phyloP scores from a whole-genome alignment of 2,113 vertebrate genomes.

The Lanius ludovicianus region DNA sequence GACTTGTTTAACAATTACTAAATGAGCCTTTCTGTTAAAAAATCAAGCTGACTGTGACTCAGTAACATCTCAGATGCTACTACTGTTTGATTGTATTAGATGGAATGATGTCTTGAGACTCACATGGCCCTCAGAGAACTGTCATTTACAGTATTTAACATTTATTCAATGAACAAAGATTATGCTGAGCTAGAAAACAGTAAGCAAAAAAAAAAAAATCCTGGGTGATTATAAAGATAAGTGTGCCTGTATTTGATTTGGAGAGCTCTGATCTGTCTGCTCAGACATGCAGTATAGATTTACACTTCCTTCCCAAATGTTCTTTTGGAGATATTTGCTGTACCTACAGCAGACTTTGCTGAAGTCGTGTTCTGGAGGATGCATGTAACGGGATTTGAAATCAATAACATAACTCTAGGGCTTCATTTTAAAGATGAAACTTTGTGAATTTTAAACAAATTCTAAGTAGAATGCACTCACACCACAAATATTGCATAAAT shows the following conservation, averaged over 20 bases:
- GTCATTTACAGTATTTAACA: constrained; percentile 26
- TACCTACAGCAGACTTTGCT: constrained; percentile 15
- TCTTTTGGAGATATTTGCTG: constrained; percentile 42
- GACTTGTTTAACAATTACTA: constrained; percentile 50
- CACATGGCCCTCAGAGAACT: constrained; percentile 10
- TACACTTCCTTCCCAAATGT: background rate
- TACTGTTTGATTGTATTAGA: constrained; percentile 26
- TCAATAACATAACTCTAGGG: background rate
- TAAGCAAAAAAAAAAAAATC: constrained; percentile 15
- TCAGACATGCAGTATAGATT: constrained; percentile 3
- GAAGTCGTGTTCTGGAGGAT: constrained; percentile 4
- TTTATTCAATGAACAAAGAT: constrained; percentile 10
- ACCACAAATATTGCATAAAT: background rate
- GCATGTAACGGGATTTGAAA: constrained; percentile 25
- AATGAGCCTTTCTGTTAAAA: constrained; percentile 31
- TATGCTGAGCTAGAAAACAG: constrained; percentile 10
- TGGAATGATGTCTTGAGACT: constrained; percentile 20
- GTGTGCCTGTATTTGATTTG: background rate
- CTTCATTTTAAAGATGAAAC: constrained; percentile 6
- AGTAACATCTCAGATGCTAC: background rate
- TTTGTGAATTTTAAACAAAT: constrained; percentile 29
- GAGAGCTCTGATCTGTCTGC: constrained; percentile 2
- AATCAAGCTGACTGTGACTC: background rate
- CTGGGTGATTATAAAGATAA: constrained; percentile 27
- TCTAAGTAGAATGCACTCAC: background rate